Evolutionary conservation across 2,797 vertebrate species (phyloP).

Genomic region (Acestrorhynchus altus): DNA sequence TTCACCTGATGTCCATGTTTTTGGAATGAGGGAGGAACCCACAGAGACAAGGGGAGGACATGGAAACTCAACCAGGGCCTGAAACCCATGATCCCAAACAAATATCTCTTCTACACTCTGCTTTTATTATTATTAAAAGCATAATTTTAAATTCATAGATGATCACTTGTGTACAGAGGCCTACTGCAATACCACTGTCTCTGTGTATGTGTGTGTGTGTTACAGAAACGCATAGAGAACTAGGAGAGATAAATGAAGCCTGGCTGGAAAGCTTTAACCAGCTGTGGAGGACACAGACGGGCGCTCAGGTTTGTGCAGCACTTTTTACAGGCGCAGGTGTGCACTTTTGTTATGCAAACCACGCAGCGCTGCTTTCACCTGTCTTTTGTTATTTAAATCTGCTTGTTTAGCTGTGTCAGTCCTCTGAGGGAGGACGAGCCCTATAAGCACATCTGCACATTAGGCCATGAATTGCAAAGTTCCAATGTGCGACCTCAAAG

Average conservation of each 20-base stretch:
- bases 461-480: conserved; percentile 14
- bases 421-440: background rate
- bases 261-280: background rate
- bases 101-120: no score
- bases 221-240: background rate
- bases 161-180: no score
- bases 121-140: no score
- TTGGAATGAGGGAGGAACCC: no score
- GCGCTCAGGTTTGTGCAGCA: background rate
- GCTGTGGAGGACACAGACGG: background rate
- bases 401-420: background rate
- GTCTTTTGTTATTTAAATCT: conserved; percentile 47
- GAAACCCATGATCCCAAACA: no score
- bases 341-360: conserved; percentile 39
- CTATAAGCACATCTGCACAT: background rate
- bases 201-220: background rate
- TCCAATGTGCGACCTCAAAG: background rate
- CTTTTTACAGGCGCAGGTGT: conserved; percentile 36
- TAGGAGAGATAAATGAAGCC: background rate
- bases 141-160: no score
- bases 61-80: no score
- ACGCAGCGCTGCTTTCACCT: conserved; percentile 29
- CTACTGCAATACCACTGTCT: background rate
- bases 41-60: no score
- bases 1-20: no score